Percentiles rank a stretch among this genome's conserved stretches.
These are phyloP conservation scores for Lepidurus couesii DNA, from an alignment of 1,140 invertebrate species.

Conservation along the genomic window DNA sequence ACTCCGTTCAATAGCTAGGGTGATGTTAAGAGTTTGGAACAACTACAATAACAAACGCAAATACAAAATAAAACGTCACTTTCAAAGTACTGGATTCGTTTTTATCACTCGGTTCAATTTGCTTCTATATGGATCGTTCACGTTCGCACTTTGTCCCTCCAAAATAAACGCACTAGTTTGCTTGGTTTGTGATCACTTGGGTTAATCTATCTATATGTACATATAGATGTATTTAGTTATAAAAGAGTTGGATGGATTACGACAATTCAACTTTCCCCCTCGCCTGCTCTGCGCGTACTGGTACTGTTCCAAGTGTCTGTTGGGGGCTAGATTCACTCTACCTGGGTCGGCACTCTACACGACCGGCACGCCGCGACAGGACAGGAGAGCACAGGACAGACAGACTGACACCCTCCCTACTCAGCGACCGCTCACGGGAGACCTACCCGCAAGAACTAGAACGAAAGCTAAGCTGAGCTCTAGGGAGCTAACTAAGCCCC, in stretches of 20 bases:
- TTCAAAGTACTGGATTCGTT: too few relatives aligned
- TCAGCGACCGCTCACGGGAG: background rate
- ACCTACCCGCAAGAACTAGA: background rate
- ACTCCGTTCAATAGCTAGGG: background rate
- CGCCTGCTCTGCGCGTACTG: slow-evolving; percentile 4
- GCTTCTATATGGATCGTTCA: too few relatives aligned
- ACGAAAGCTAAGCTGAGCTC: background rate
- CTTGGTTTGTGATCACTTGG: too few relatives aligned
- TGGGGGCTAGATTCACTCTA: slow-evolving; percentile 13
- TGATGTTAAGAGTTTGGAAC: too few relatives aligned
- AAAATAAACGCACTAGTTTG: too few relatives aligned
- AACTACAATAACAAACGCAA: too few relatives aligned
- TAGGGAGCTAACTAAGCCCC: too few relatives aligned
- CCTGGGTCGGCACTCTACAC: background rate
- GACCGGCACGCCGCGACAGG: background rate
- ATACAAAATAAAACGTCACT: too few relatives aligned
- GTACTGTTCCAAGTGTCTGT: slow-evolving; percentile 12
- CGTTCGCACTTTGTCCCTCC: too few relatives aligned
- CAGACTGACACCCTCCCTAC: background rate
- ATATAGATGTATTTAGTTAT: background rate
- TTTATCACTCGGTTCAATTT: too few relatives aligned
- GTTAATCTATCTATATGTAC: too few relatives aligned
- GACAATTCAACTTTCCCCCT: slow-evolving; percentile 13
- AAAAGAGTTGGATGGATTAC: background rate
- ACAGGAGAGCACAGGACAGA: background rate